phyloP scores from a whole-genome alignment of 2,113 vertebrate species.

The Cochlearius cochlearius region DNA sequence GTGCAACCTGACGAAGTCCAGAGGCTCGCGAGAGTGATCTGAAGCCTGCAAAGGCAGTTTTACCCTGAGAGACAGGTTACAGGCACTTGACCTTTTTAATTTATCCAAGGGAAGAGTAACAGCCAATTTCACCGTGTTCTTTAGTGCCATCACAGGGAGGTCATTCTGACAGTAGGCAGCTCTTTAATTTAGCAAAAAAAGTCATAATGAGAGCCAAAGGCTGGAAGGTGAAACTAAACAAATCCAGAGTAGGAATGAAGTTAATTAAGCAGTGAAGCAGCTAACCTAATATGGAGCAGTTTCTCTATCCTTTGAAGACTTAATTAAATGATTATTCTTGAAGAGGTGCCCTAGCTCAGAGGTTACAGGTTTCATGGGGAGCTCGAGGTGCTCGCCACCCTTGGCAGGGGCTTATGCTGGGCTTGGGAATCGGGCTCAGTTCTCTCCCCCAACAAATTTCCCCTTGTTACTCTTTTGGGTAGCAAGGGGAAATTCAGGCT shows the following conservation, averaged over 20 bases:
- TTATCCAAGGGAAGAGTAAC: background rate
- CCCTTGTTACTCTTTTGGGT: too few species aligned
- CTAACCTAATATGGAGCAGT: background rate
- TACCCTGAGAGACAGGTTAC: background rate
- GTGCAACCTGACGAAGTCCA: rapidly evolving
- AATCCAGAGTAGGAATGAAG: background rate
- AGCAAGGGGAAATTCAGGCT: background rate
- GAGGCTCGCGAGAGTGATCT: rapidly evolving
- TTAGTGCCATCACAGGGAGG: background rate
- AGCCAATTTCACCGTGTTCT: background rate
- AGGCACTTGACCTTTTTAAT: conserved; percentile 2
- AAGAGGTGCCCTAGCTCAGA: background rate
- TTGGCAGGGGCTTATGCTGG: rapidly evolving
- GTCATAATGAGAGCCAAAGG: background rate
- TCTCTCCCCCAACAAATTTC: background rate
- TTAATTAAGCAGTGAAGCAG: conserved; percentile 16
- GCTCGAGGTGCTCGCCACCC: too few species aligned
- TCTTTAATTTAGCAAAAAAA: background rate
- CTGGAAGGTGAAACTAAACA: conserved; percentile 28
- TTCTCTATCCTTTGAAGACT: background rate
- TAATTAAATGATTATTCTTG: background rate
- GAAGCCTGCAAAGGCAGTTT: background rate
- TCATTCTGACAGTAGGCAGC: background rate
- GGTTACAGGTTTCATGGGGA: rapidly evolving
- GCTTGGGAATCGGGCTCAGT: rapidly evolving